A percentile compares a stretch with the other conserved stretches of the same genome.
Evolutionary conservation across 2,888 invertebrate species (phyloP).

Genomic region (Heliconius sara): DNA sequence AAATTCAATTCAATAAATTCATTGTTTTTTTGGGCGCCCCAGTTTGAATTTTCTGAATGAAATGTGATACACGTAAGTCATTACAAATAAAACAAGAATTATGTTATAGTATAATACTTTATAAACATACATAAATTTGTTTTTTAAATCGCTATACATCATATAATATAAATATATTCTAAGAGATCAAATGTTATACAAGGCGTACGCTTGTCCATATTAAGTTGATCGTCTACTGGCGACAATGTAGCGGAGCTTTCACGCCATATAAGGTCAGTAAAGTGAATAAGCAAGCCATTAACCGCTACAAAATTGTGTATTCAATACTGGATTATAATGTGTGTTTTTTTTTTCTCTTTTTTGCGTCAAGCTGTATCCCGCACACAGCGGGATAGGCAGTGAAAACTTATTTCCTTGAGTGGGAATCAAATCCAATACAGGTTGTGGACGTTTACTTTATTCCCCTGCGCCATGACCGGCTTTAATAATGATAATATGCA

Average conservation of each 20-base stretch:
- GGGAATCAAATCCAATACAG: too few species aligned
- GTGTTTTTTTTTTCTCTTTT: too few species aligned
- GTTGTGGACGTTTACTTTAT: too few species aligned
- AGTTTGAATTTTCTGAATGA: too few species aligned
- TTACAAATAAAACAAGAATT: too few species aligned
- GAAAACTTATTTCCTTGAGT: too few species aligned
- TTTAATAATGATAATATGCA: slow-evolving; percentile 49
- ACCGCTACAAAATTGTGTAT: slow-evolving; percentile 66
- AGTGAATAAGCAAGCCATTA: slow-evolving; percentile 77
- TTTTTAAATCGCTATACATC: neutral
- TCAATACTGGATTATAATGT: slow-evolving; percentile 68
- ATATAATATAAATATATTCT: slow-evolving; percentile 36
- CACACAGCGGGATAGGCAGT: too few species aligned
- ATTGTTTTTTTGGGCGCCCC: too few species aligned
- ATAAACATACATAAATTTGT: neutral
- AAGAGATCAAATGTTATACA: slow-evolving; percentile 56
- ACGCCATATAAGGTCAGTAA: slow-evolving; percentile 75
- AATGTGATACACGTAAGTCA: too few species aligned
- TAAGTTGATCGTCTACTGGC: slow-evolving; percentile 66
- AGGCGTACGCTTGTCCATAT: slow-evolving; percentile 69
- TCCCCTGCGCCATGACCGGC: too few species aligned
- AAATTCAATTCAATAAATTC: too few species aligned
- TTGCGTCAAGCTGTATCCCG: too few species aligned
- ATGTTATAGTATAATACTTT: neutral
- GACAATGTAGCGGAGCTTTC: slow-evolving; percentile 81